Conservation (phyloP, 2,888 invertebrate species). For the Parnassius glacialis region DNA sequence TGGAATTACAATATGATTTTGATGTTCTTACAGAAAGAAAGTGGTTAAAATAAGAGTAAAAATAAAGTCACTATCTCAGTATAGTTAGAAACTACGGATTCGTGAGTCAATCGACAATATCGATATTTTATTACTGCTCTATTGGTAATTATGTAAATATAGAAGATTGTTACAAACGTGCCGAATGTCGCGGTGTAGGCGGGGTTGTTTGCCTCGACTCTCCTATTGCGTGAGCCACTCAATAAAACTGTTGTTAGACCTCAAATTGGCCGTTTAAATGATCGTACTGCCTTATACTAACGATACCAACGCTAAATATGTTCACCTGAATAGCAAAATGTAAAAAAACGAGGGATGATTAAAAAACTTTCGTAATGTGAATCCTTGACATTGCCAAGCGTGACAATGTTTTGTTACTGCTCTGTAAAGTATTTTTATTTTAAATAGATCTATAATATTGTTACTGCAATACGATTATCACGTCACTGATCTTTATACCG, state of each 20-base stretch:
- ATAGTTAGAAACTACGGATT: background rate
- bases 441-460: constrained; percentile 29
- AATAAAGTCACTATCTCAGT: no score
- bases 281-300: constrained; percentile 42
- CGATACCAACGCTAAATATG: background rate
- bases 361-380: no score
- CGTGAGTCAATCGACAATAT: no score
- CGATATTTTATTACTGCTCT: background rate
- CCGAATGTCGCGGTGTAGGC: constrained; percentile 52
- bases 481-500: constrained; percentile 65
- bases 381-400: no score
- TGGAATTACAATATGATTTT: no score
- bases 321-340: background rate
- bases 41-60: no score
- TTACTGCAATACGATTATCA: constrained; percentile 62
- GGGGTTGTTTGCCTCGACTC: constrained; percentile 71
- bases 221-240: constrained; percentile 70
- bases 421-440: no score
- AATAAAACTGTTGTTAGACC: constrained; percentile 66
- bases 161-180: constrained; percentile 42
- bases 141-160: constrained; percentile 44
- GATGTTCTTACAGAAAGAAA: no score
- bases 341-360: no score
- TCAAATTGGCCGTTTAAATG: constrained; percentile 58
- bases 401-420: no score